Evolutionary conservation across 2,888 invertebrate genomes (phyloP).

Genomic region (Prenolepis imparis): DNA sequence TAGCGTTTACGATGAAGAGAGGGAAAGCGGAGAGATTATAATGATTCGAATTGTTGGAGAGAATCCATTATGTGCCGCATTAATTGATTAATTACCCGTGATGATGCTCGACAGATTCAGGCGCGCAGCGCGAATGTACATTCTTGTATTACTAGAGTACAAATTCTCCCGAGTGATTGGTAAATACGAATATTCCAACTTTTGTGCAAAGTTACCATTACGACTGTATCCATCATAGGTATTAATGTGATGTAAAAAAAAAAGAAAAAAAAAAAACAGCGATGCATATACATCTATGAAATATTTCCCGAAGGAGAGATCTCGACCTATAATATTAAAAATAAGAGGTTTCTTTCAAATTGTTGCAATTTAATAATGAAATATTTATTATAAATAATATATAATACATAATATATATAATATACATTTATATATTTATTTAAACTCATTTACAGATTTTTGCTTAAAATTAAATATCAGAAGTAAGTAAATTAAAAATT

Average conservation of each 20-base stretch:
- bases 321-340: neutral
- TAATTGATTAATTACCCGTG: neutral
- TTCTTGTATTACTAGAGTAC: conserved; percentile 69
- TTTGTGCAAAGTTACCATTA: conserved; percentile 48
- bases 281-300: neutral
- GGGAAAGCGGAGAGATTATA: neutral
- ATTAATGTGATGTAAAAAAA: conserved; percentile 43
- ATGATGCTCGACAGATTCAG: conserved; percentile 21
- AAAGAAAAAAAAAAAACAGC: neutral
- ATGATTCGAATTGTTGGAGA: conserved; percentile 7
- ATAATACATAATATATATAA: too few species aligned
- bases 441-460: neutral
- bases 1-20: neutral
- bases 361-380: neutral
- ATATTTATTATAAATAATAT: too few species aligned
- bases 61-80: neutral
- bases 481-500: conserved; percentile 5
- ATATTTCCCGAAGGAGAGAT: conserved; percentile 3
- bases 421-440: neutral
- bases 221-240: conserved; percentile 59
- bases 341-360: neutral
- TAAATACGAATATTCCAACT: conserved; percentile 58
- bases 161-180: conserved; percentile 64
- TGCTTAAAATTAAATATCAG: neutral
- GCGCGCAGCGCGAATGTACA: conserved; percentile 8